A percentile compares a stretch with the other conserved stretches of the same genome.
Conservation (phyloP, 2,797 vertebrate species). For the Bufotes viridis region DNA sequence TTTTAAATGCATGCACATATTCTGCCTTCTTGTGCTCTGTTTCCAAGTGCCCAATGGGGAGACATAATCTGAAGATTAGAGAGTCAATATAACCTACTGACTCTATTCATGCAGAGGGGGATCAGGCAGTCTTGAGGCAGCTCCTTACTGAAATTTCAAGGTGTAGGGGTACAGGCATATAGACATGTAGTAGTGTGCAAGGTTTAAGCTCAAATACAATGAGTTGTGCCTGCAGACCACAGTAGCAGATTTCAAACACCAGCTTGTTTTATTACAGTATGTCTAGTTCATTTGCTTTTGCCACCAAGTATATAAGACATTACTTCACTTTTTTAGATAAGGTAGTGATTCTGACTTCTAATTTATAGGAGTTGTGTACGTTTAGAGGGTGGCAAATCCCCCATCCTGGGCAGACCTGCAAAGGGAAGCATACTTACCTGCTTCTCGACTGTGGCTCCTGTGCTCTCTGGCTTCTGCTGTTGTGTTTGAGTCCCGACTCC, state of each 20-base stretch:
- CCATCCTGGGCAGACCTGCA: too few relatives aligned
- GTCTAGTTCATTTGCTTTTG: neutral
- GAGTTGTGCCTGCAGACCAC: neutral
- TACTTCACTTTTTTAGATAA: neutral
- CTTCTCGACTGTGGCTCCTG: too few relatives aligned
- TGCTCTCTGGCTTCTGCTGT: too few relatives aligned
- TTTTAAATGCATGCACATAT: constrained; percentile 15
- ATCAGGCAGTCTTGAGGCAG: constrained; percentile 17
- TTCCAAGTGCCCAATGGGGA: constrained; percentile 21
- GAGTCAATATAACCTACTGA: constrained; percentile 43
- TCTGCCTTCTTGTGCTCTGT: neutral
- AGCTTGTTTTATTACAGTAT: neutral
- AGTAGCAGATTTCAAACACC: neutral
- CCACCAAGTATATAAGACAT: too few relatives aligned
- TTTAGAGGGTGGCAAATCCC: too few relatives aligned
- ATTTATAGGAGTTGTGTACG: too few relatives aligned
- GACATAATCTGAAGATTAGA: constrained; percentile 55
- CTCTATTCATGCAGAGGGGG: constrained; percentile 51
- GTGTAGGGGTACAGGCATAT: constrained; percentile 11
- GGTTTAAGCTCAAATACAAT: neutral
- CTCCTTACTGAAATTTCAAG: constrained; percentile 19
- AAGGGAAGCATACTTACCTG: too few relatives aligned
- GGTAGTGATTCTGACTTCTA: too few relatives aligned
- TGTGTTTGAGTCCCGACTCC: too few relatives aligned
- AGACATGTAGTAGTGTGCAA: constrained; percentile 5